Evolutionary conservation across 2,888 invertebrate species (phyloP), one percentile per base, ranked within the genome.

Genomic region (Andricus quercusramuli): DNA sequence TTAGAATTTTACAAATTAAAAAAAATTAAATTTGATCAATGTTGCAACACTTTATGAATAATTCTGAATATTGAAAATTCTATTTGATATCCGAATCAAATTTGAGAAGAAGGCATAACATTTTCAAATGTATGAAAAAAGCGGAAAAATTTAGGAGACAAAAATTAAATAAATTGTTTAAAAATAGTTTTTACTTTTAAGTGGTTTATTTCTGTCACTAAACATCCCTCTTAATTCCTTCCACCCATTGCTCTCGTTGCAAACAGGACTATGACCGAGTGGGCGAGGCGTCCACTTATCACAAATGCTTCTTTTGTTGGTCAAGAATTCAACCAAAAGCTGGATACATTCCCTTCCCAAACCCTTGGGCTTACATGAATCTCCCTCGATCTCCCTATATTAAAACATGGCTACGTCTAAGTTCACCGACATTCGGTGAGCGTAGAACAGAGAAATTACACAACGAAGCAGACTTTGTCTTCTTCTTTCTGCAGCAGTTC

Each of bases 251-350:
- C 81, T 88, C 87, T 87, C 83, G 83, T 85, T 82, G 84, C 85
- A 90, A 89, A 89, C 88, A 90, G 86, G 87, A 87, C 87, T 87
- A 88, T 88, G 88, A 90, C 86, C 86, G 88, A 89, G 88, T 86
- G 88, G 88, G 80, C 86, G 89, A 89, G 85, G 88, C 90, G 88
- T 88, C 90, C 91, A 91, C 91, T 91, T 90, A 90, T 83, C 89
- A 87, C 82, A 91, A 91, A 91, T 91, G 89, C 90, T 85, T 85
- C 91, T 90, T 91, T 91, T 91, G 91, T 91, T 91, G 91, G 91
- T 89, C 89, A 90, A 90, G 89, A 90, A 88, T 86, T 84, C 85
- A 88, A 84, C 84, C 84, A 83, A 88, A 87, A 87, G 87, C 84
- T 87, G 86, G n/a, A n/a, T 56, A 56, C 20, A 56, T n/a, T 56